A percentile compares a stretch with the other conserved stretches of the same genome.
These are phyloP conservation scores for Noctua janthe DNA, from an alignment of 2,888 invertebrate species.

Conservation along the genomic window DNA sequence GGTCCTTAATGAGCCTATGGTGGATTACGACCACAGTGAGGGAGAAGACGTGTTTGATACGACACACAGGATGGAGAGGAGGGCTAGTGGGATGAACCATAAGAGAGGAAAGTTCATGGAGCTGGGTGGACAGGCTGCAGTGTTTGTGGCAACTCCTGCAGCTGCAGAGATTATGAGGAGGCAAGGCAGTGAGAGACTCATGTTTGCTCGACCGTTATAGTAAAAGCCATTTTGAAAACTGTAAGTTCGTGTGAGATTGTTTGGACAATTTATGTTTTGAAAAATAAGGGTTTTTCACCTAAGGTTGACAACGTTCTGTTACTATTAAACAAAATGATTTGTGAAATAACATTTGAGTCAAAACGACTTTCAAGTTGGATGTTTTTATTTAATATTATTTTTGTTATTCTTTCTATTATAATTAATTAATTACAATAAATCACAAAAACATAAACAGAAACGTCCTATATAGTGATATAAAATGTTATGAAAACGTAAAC, in stretches of 20 bases:
- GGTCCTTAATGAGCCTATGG: constrained; percentile 83
- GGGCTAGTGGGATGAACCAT: constrained; percentile 76
- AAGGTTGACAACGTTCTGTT: not conserved
- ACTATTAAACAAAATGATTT: not conserved
- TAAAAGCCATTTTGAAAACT: constrained; percentile 40
- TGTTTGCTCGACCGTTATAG: constrained; percentile 85
- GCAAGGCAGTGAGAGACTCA: constrained; percentile 85
- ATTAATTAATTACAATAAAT: constrained; percentile 5
- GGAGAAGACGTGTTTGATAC: constrained; percentile 87
- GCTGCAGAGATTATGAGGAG: constrained; percentile 86
- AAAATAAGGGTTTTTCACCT: not conserved
- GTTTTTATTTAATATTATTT: not conserved
- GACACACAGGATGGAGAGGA: constrained; percentile 77
- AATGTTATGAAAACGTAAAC: not conserved
- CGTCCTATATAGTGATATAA: constrained; percentile 3
- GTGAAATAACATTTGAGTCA: not conserved
- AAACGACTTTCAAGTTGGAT: not conserved
- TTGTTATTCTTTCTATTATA: not conserved
- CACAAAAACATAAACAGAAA: constrained; percentile 9
- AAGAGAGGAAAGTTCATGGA: constrained; percentile 85
- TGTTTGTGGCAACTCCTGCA: constrained; percentile 86
- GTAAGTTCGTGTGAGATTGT: not conserved
- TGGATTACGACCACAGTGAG: constrained; percentile 89
- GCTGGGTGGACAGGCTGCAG: constrained; percentile 82
- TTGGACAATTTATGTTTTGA: not conserved